A percentile compares a stretch with the other conserved stretches of the same genome.
Evolutionary conservation across 2,888 invertebrate genomes (phyloP).

Genomic region (Stenoptilia bipunctidactyla): DNA sequence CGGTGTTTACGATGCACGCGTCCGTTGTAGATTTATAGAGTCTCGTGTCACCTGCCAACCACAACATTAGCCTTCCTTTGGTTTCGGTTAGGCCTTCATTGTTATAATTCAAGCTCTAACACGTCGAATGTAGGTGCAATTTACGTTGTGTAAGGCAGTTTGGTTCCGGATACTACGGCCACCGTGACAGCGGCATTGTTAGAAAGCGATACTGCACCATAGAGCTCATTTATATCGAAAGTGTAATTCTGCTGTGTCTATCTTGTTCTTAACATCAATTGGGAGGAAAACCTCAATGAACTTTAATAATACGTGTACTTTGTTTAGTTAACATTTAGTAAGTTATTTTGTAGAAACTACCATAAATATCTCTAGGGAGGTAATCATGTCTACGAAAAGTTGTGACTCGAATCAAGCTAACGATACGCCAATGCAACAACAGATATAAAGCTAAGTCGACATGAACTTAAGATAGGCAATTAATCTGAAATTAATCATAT

Average conservation of each 20-base stretch:
- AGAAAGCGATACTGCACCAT: conserved; percentile 40
- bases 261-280: conserved; percentile 3
- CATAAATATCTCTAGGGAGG: too few relatives aligned
- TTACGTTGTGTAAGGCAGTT: neutral
- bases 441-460: too few relatives aligned
- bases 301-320: too few relatives aligned
- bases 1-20: conserved; percentile 36
- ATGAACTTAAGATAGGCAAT: too few relatives aligned
- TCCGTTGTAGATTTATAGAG: conserved; percentile 49
- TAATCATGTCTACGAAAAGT: too few relatives aligned
- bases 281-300: too few relatives aligned
- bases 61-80: conserved; percentile 40
- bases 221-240: conserved; percentile 61
- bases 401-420: too few relatives aligned
- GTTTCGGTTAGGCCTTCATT: conserved; percentile 22
- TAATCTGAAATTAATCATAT: too few relatives aligned
- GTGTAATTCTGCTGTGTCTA: conserved; percentile 8
- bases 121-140: conserved; percentile 14
- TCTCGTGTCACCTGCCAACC: conserved; percentile 55
- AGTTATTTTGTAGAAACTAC: too few relatives aligned
- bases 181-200: conserved; percentile 60
- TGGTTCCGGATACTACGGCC: conserved; percentile 42
- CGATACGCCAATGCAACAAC: too few relatives aligned
- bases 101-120: conserved; percentile 19
- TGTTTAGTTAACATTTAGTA: too few relatives aligned